These are phyloP conservation scores for Drosophila subpulchrella DNA, from an alignment of 1,140 invertebrate species.

Conservation along the genomic window DNA sequence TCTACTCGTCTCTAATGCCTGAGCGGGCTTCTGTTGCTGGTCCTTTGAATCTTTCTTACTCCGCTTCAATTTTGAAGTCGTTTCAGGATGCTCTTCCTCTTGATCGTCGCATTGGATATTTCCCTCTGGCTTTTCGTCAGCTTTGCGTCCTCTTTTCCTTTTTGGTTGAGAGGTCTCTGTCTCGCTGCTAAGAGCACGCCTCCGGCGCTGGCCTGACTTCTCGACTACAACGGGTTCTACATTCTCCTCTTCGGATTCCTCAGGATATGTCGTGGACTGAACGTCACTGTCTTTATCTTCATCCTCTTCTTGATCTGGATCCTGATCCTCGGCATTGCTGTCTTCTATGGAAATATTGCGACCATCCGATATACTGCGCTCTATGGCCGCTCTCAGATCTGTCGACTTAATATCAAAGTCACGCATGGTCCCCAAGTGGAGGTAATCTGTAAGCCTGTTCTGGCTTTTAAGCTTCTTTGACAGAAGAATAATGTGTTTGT, in stretches of 20 bases:
- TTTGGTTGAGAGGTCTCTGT: constrained; percentile 18
- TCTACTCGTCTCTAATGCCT: background rate
- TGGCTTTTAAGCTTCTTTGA: constrained; percentile 87
- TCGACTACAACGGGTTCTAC: constrained; percentile 16
- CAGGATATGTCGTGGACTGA: background rate
- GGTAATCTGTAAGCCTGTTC: constrained; percentile 85
- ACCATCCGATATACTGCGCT: constrained; percentile 75
- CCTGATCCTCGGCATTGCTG: constrained; percentile 36
- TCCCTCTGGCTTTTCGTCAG: background rate
- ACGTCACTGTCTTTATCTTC: constrained; percentile 28
- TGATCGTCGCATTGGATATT: background rate
- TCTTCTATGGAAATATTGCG: constrained; percentile 56
- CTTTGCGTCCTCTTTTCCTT: constrained; percentile 13
- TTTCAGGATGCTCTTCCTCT: background rate
- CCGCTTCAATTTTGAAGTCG: background rate
- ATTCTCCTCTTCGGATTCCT: constrained; percentile 19
- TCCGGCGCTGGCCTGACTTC: constrained; percentile 30
- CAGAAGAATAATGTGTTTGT: constrained; percentile 86
- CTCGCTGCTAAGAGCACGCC: constrained; percentile 18
- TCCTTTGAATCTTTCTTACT: background rate
- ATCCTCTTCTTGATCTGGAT: constrained; percentile 16
- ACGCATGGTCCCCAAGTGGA: constrained; percentile 86
- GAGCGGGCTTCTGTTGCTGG: background rate
- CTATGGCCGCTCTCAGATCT: constrained; percentile 85
- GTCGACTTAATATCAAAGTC: constrained; percentile 86